Percentiles rank a stretch among this genome's conserved stretches.
Evolutionary conservation across 2,113 vertebrate genomes (phyloP).

Genomic region (Grallaria varia): DNA sequence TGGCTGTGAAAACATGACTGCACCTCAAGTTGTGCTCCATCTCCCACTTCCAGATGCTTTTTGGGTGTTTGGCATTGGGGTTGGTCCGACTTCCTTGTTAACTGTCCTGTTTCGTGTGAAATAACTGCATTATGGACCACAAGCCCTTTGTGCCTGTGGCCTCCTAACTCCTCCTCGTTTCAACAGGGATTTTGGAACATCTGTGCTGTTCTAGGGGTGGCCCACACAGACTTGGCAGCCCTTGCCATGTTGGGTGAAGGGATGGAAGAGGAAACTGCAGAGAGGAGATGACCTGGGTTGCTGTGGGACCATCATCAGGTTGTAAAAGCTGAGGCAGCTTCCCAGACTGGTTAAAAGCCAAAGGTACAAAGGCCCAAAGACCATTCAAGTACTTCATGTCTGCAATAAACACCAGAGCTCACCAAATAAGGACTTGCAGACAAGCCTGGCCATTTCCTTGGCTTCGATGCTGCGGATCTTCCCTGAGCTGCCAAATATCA

Average conservation of each 20-base stretch:
- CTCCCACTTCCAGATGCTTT: not conserved
- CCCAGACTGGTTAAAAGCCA: slow-evolving; percentile 13
- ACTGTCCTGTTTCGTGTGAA: not conserved
- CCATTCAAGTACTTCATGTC: not conserved
- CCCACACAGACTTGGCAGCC: not conserved
- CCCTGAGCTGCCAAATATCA: not conserved
- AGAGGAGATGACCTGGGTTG: accelerated
- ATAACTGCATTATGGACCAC: accelerated
- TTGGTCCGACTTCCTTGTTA: not conserved
- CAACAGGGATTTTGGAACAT: not conserved
- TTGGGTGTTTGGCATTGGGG: accelerated
- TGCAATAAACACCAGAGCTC: not conserved
- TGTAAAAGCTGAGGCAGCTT: not conserved
- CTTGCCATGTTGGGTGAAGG: not conserved
- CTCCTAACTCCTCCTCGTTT: not conserved
- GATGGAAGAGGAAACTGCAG: not conserved
- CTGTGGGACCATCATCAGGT: not conserved
- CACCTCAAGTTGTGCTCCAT: not conserved
- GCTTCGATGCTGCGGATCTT: not conserved
- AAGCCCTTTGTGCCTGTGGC: not conserved
- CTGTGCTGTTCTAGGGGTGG: not conserved
- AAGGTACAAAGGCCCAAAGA: not conserved
- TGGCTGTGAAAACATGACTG: not conserved
- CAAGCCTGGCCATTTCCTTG: not conserved
- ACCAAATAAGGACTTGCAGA: slow-evolving; percentile 42